These are phyloP conservation scores for Hydriomena furcata DNA, from an alignment of 2,888 invertebrate species.

Conservation along the genomic window DNA sequence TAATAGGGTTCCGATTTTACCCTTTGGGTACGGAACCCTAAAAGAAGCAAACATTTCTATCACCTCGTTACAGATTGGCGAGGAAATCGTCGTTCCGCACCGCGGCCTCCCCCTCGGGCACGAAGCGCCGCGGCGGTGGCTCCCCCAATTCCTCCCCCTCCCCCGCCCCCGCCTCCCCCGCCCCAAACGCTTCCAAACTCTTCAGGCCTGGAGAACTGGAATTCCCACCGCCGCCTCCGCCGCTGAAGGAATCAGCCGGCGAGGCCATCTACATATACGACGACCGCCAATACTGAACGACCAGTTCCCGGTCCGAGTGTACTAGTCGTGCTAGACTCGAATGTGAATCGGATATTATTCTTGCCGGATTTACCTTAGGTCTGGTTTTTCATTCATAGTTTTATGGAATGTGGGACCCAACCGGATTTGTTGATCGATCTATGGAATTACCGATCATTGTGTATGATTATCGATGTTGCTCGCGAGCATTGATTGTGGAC, in stretches of 20 bases:
- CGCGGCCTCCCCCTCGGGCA: slow-evolving; percentile 63
- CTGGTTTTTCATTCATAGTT: slow-evolving; percentile 45
- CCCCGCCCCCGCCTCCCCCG: slow-evolving; percentile 73
- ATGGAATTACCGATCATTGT: slow-evolving; percentile 18
- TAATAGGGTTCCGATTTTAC: no score
- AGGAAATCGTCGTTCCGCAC: slow-evolving; percentile 86
- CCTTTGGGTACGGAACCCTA: no score
- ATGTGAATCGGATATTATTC: slow-evolving; percentile 43
- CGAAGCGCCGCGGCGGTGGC: slow-evolving; percentile 75
- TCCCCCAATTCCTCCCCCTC: slow-evolving; percentile 58
- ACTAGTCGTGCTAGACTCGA: slow-evolving; percentile 21
- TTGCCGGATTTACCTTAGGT: slow-evolving; percentile 57
- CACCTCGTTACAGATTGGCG: slow-evolving; percentile 79
- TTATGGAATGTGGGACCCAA: slow-evolving; percentile 67
- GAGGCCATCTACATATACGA: slow-evolving; percentile 85
- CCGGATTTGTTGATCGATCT: slow-evolving; percentile 51
- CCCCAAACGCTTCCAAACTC: slow-evolving; percentile 77
- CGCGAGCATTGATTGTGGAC: slow-evolving; percentile 38
- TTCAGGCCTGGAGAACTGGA: slow-evolving; percentile 74
- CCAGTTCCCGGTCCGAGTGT: neutral
- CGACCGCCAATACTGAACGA: slow-evolving; percentile 71
- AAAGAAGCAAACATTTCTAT: neutral
- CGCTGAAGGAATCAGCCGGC: slow-evolving; percentile 86
- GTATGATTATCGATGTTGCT: slow-evolving; percentile 32
- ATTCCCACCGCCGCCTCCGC: slow-evolving; percentile 73